Percentiles rank a stretch among this genome's conserved stretches.
These are phyloP conservation scores for Rutilus rutilus DNA, from an alignment of 2,113 vertebrate genomes.

Conservation along the genomic window DNA sequence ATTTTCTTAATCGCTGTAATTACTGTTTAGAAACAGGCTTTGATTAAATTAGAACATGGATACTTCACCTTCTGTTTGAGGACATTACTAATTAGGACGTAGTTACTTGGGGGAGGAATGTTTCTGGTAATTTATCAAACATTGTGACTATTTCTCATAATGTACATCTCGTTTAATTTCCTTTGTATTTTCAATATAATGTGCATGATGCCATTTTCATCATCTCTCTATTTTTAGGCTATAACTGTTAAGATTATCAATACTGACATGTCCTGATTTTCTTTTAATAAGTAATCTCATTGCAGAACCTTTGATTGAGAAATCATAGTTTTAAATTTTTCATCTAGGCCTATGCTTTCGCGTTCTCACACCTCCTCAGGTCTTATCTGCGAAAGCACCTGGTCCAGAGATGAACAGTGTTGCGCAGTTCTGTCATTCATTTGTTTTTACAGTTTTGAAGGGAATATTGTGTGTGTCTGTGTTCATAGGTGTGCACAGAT, in stretches of 20 bases:
- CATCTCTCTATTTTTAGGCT: no score
- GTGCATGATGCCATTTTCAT: no score
- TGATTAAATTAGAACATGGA: constrained; percentile 25
- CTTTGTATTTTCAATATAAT: no score
- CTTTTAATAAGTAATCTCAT: background rate
- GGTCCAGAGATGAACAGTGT: background rate
- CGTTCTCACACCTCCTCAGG: background rate
- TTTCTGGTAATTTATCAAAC: background rate
- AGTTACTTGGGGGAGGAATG: background rate
- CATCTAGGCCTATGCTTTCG: background rate
- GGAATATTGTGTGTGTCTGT: background rate
- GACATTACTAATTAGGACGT: background rate
- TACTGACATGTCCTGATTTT: background rate
- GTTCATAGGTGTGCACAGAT: background rate
- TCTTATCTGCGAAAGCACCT: background rate
- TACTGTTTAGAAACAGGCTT: constrained; percentile 27
- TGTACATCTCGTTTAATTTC: no score
- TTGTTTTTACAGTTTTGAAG: constrained; percentile 1
- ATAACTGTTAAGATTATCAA: background rate
- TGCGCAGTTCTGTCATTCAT: background rate
- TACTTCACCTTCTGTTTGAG: constrained; percentile 10
- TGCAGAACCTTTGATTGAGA: background rate
- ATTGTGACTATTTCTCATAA: background rate
- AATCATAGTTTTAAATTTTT: background rate
- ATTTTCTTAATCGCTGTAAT: constrained; percentile 37